Evolutionary conservation across 2,797 vertebrate genomes (phyloP), one percentile per base, ranked within the genome.

Genomic region (Acanthopagrus latus): DNA sequence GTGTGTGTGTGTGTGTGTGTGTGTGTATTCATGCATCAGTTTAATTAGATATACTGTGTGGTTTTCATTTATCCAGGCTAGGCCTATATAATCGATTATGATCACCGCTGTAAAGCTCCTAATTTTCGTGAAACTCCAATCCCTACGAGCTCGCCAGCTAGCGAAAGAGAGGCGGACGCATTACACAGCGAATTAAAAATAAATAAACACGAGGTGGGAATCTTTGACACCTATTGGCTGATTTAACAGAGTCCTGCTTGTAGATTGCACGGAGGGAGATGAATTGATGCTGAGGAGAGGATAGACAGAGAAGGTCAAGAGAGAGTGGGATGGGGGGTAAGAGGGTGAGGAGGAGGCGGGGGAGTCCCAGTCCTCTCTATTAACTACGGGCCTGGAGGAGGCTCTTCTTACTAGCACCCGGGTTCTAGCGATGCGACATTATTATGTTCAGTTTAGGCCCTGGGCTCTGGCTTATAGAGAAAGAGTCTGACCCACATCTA

Each of bases 221-320:
- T 94, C 84, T 81, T 85, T 92, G 90, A 90, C 91, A 91, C 67
- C 75, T 80, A 86, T 91, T 83, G 87, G 60, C 73, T 92, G 89
- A 83, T 91, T 93, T 85, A 68, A 86, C 85, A 62, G 79, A 91
- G 74, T 85, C 78, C 78, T 78, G 69, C 82, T 91, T 85, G 80
- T 78, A 91, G 81, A 84, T 84, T 79, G 80, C 55, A 54, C 7
- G 10, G 58, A 90, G 81, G 73, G 90, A 95, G 93, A 95, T 90
- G 65, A 92, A 96, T 94, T 88, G 92, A 93, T 84, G 87, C 60
- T 7, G 82, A 44, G 55, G 78, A 83, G 82, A 44, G 74, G 93
- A 84, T 74, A 69, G 89, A 95, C 89, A 94, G 86, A 84, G 88
- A 94, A 95, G 93, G 93, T 95, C 90, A 92, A 72, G 76, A 62